Base-by-base conservation (phyloP, 2,113 vertebrate species). In the Epinephelus moara region DNA sequence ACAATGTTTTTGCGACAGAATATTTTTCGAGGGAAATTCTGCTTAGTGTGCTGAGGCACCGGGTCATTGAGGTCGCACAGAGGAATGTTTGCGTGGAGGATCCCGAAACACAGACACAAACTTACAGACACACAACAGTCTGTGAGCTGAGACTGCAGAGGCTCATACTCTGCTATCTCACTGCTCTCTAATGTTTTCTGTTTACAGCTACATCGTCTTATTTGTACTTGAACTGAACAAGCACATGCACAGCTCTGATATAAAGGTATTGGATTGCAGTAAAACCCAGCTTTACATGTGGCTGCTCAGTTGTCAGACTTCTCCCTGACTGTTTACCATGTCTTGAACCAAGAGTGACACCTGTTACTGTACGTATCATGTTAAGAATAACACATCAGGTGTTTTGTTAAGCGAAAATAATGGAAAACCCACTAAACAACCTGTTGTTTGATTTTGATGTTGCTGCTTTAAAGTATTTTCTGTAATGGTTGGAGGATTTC, bases 11-110 rank as follows among this genome's bases (percentile, higher is more conserved):
- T 73, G 52, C 57, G 9, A 25, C 53, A 70, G 23, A 72, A 57
- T 63, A 66, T 77, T 73, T 74, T 75, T 27, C 1, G 5, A 53
- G 33, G 50, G 62, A 77, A 74, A 70, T 68, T 81, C 59, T 70
- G 50, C 47, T 62, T 47, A 64, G 49, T 75, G 57, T 3, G 30
- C 45, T 12, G 56, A 77, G 75, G 62, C 71, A 69, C 56, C 9
- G 13, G 89, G 79, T 85, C 72, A 88, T 15, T 0, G 25, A 79
- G 86, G 90, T 84, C 23, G 50, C 40, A n/a, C 30, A 52, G 50
- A 76, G 59, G 73, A 85, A 81, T 79, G 61, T 82, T 63, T 49
- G 49, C 25, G 27, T 9, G 37, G 60, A 80, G 53, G 55, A 82
- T 79, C 73, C 40, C 55, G 42, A 71, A 86, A 68, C 27, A 82